Conservation (phyloP, 2,888 invertebrate species). For the Chymomyza caudatula region DNA sequence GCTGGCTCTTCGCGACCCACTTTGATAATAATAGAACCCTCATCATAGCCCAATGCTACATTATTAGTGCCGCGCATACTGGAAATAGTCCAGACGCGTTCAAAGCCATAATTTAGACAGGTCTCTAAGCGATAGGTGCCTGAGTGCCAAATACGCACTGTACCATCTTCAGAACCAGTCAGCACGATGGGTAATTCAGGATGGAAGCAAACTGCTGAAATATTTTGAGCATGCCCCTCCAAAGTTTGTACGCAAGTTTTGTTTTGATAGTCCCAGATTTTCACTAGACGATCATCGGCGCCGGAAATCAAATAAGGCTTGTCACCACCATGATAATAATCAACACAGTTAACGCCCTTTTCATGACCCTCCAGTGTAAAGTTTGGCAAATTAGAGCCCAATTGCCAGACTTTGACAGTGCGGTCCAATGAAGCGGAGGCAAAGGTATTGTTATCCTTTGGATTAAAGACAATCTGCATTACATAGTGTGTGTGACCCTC, state of each 20-base stretch:
- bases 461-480: constrained; percentile 99
- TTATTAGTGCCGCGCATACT: constrained; percentile 96
- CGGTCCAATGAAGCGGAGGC: constrained; percentile 99
- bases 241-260: constrained; percentile 99
- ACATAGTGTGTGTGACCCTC: constrained; percentile 99
- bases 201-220: constrained; percentile 97
- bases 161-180: constrained; percentile 98
- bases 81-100: constrained; percentile 97
- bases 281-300: constrained; percentile 97
- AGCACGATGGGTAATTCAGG: constrained; percentile 97
- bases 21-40: constrained; percentile 78
- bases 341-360: constrained; percentile 99
- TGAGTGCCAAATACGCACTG: constrained; percentile 98
- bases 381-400: constrained; percentile 97
- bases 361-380: constrained; percentile 99
- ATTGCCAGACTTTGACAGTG: constrained; percentile 99
- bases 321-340: constrained; percentile 99
- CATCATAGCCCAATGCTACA: constrained; percentile 90
- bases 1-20: constrained; percentile 98
- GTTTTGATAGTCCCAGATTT: constrained; percentile 99
- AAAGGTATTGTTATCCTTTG: constrained; percentile 99
- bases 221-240: constrained; percentile 98
- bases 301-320: constrained; percentile 99
- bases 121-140: constrained; percentile 98
- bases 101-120: constrained; percentile 98